Evolutionary conservation across 2,888 invertebrate species (phyloP).

Genomic region (Ligdia adustata): DNA sequence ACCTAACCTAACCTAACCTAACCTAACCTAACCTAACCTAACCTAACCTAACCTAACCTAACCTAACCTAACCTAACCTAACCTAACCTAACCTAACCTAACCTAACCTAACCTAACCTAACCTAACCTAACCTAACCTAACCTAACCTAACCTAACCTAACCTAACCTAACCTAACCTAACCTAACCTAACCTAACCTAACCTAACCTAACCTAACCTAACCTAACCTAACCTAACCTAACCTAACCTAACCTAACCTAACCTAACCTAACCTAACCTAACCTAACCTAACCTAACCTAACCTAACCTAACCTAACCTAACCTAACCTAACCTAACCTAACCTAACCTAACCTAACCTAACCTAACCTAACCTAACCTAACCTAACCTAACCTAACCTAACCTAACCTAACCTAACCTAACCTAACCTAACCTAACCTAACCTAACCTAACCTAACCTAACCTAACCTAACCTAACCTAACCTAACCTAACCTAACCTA

Average conservation of each 20-base stretch:
- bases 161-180: neutral
- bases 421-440: constrained; percentile 9
- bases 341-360: constrained; percentile 25
- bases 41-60: constrained; percentile 24
- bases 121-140: constrained; percentile 26
- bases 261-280: constrained; percentile 15
- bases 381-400: neutral
- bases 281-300: constrained; percentile 1
- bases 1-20: constrained; percentile 9
- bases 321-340: constrained; percentile 25
- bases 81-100: constrained; percentile 1
- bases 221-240: constrained; percentile 10
- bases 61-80: constrained; percentile 1
- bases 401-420: neutral
- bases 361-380: constrained; percentile 1
- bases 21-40: constrained; percentile 17
- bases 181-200: neutral
- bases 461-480: constrained; percentile 24
- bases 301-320: constrained; percentile 2
- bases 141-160: constrained; percentile 15
- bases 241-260: constrained; percentile 23
- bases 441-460: constrained; percentile 17
- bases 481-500: constrained; percentile 1
- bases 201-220: constrained; percentile 4
- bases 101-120: constrained; percentile 16